Conservation (phyloP, 2,797 vertebrate species). For the Lemur catta region DNA sequence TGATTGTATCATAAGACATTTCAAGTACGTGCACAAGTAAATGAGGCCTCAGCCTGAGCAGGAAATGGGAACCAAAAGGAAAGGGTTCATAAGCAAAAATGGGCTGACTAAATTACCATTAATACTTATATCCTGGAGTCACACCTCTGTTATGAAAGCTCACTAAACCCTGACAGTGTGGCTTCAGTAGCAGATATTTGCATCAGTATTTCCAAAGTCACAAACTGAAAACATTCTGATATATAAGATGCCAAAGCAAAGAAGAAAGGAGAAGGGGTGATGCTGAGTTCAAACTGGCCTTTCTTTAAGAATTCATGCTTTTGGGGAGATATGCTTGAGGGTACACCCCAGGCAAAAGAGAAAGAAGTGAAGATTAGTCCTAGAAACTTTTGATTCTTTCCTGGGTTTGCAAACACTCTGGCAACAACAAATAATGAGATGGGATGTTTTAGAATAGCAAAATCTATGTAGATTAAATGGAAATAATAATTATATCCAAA, state of each 20-base stretch:
- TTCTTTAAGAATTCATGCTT: neutral
- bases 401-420: neutral
- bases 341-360: neutral
- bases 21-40: neutral
- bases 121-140: neutral
- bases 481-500: constrained; percentile 8
- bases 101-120: neutral
- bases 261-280: neutral
- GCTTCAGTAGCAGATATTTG: neutral
- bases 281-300: neutral
- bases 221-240: neutral
- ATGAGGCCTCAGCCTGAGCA: neutral
- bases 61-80: neutral
- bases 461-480: neutral
- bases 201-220: constrained; percentile 45
- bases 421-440: neutral
- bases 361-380: neutral
- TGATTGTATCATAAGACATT: neutral
- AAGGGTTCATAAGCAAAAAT: neutral
- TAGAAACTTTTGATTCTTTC: neutral
- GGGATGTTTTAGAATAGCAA: neutral
- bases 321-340: neutral
- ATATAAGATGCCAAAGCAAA: neutral
- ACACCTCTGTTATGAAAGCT: neutral
- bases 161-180: constrained; percentile 46